phyloP scores from a whole-genome alignment of 2,888 invertebrate species.

The Epirrhoe tristata region DNA sequence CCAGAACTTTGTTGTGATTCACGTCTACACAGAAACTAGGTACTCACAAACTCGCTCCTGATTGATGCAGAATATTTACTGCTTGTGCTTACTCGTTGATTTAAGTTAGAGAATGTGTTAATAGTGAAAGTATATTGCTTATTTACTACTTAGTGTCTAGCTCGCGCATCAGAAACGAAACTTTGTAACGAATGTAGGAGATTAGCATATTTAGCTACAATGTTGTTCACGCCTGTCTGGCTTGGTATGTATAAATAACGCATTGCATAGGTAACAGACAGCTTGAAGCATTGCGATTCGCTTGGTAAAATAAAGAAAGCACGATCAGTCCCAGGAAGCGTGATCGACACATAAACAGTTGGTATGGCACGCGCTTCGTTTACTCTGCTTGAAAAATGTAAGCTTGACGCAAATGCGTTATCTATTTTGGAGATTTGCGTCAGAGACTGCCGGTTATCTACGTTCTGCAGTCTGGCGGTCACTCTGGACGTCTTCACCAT shows the following conservation, averaged over 20 bases:
- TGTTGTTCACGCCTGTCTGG: constrained; percentile 32
- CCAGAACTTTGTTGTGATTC: constrained; percentile 35
- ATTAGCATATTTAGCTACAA: constrained; percentile 28
- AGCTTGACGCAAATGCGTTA: constrained; percentile 85
- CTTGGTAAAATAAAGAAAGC: constrained; percentile 65
- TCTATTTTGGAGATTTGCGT: constrained; percentile 84
- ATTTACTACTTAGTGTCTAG: constrained; percentile 6
- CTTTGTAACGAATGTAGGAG: constrained; percentile 10
- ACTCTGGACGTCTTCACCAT: constrained; percentile 60
- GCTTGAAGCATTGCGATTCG: constrained; percentile 55
- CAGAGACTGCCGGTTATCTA: constrained; percentile 77
- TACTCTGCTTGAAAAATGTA: constrained; percentile 80
- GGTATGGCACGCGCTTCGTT: constrained; percentile 74
- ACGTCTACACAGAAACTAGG: not conserved
- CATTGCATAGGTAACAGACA: constrained; percentile 42
- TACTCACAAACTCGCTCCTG: constrained; percentile 8
- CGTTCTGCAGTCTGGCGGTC: constrained; percentile 78
- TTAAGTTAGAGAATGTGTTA: not conserved
- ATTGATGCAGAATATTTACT: constrained; percentile 11
- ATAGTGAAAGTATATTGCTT: constrained; percentile 18
- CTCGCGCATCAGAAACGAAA: constrained; percentile 14
- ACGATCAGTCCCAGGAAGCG: constrained; percentile 62
- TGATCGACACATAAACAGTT: constrained; percentile 67
- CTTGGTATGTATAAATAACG: constrained; percentile 36
- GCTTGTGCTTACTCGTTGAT: constrained; percentile 8